Base-by-base conservation (phyloP, 1,140 invertebrate species). In the Zaprionus camerounensis region DNA sequence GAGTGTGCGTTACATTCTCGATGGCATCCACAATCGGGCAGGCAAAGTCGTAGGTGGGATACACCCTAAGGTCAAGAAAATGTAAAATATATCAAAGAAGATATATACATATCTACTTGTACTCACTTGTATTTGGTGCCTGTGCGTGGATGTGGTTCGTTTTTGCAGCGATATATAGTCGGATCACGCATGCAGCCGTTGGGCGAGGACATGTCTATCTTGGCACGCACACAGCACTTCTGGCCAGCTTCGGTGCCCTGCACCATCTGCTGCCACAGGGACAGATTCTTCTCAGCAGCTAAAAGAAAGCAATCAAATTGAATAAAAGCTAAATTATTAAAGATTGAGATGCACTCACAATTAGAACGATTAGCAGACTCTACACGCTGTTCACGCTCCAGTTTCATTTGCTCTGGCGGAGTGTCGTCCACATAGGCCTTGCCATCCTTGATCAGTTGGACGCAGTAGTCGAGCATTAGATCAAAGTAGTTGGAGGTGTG, bases 41-140 rank as follows among this genome's bases (percentile, higher is more conserved):
- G 1, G 99, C 98, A 94, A 99, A 99, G 94, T 99, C 99, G 91
- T 99, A 99, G 0, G 99, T 99, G 28, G 99, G 99, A 94, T 99
- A 99, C 4, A 99, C 98, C 88, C 98, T 99, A 75, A 71, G 15
- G 80, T 66, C 38, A 76, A 51, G 12, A 22, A 36, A 6, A 20
- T 24, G 3, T 28, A 31, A n/a, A 38, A 22, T 9, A 31, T 13
- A 13, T 17, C n/a, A 46, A 9, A 17, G 0, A 7, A 20, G 20
- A 13, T 1, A 44, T 7, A 13, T 1, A 44, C 2, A 13, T 49
- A 31, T 49, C 2, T 1, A 15, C 5, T 1, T 7, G 26, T 15
- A 92, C 94, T 92, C 94, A 98, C 98, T 99, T 99, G 94, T 99
- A 99, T 94, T 99, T 98, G 26, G 94, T 95, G 64, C 98, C 98